Evolutionary conservation across 1,140 invertebrate genomes (phyloP).

Genomic region (Neodiprion lecontei): DNA sequence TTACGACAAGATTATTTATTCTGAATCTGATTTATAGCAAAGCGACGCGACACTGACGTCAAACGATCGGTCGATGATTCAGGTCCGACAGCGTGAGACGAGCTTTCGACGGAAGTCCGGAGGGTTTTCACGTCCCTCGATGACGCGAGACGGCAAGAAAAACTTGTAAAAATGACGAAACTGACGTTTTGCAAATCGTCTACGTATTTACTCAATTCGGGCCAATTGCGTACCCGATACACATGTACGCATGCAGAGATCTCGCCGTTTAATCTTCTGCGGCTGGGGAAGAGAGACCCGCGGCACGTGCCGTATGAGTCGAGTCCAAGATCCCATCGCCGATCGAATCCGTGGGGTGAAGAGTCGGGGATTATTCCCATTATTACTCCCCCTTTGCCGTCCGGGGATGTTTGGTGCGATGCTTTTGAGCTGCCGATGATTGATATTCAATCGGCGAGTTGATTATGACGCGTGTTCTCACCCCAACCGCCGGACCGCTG

Average conservation of each 20-base stretch:
- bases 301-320: neutral
- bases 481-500: neutral
- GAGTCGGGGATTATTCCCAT: neutral
- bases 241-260: neutral
- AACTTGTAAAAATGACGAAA: no score
- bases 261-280: neutral
- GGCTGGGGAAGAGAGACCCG: neutral
- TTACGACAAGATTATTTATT: no score
- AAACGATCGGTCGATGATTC: no score
- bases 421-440: neutral
- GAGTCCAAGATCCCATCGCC: neutral
- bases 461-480: slow-evolving; percentile 7
- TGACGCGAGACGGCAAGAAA: no score
- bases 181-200: no score
- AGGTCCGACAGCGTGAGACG: no score
- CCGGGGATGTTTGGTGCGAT: neutral
- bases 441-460: neutral
- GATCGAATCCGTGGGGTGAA: neutral
- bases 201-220: no score
- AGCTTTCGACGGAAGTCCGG: no score
- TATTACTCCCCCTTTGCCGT: neutral
- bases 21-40: no score
- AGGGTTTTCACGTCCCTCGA: no score
- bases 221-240: no score
- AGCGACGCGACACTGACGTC: no score